Evolutionary conservation across 2,888 invertebrate genomes (phyloP).

Genomic region (Eustalomyia histrio): DNA sequence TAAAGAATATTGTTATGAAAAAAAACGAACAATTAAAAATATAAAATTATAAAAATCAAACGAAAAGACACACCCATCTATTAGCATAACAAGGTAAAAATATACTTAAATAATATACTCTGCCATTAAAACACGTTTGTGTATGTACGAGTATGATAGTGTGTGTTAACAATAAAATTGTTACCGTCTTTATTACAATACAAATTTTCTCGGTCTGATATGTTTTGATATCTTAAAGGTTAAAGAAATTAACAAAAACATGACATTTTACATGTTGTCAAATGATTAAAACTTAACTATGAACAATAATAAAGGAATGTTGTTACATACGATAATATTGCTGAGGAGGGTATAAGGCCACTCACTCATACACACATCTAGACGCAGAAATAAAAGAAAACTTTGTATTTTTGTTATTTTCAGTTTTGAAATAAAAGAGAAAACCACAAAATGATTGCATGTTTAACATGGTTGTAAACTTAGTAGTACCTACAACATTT

Average conservation of each 20-base stretch:
- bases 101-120: not conserved
- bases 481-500: not conserved
- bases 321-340: not conserved
- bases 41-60: conserved; percentile 52
- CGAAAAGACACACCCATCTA: conserved; percentile 35
- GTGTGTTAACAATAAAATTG: conserved; percentile 4
- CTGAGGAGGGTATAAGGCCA: not conserved
- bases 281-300: conserved; percentile 72
- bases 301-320: conserved; percentile 4
- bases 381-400: not conserved
- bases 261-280: conserved; percentile 71
- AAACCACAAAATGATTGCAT: conserved; percentile 57
- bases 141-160: not conserved
- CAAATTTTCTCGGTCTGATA: conserved; percentile 7
- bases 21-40: conserved; percentile 39
- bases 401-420: conserved; percentile 11
- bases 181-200: conserved; percentile 9
- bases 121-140: not conserved
- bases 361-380: not conserved
- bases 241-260: conserved; percentile 68
- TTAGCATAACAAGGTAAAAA: not conserved
- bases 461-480: conserved; percentile 51
- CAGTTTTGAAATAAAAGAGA: conserved; percentile 33
- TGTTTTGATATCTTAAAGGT: conserved; percentile 51
- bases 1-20: conserved; percentile 29